Conservation (phyloP, 2,113 vertebrate species). For the Noturus placidus region DNA sequence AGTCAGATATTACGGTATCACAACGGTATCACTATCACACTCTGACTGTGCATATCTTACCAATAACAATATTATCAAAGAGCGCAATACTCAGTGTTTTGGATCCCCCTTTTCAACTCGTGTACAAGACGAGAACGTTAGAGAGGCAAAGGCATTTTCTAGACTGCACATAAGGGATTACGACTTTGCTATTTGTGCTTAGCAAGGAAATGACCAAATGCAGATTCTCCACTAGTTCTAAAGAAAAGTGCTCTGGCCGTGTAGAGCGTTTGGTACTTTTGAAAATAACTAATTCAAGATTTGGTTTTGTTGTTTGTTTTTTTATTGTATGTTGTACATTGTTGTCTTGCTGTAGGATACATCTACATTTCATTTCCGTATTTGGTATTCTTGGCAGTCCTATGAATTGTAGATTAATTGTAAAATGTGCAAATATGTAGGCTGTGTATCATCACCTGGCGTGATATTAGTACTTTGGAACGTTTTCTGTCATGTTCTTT, state of each 20-base stretch:
- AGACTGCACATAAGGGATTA: not conserved
- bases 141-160: not conserved
- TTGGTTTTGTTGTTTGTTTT: not conserved
- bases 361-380: not conserved
- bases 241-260: not conserved
- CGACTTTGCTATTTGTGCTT: not conserved
- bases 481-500: not conserved
- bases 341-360: not conserved
- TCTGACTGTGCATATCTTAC: too few species aligned
- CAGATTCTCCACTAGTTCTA: too few species aligned
- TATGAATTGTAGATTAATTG: not conserved
- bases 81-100: too few species aligned
- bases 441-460: not conserved
- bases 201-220: not conserved
- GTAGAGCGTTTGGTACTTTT: not conserved
- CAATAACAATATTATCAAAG: too few species aligned
- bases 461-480: not conserved
- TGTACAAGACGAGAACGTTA: not conserved
- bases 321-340: not conserved
- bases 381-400: not conserved
- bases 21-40: too few species aligned
- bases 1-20: not conserved
- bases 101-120: too few species aligned
- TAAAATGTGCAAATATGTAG: not conserved
- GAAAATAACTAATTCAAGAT: not conserved